phyloP scores from a whole-genome alignment of 2,888 invertebrate species.

The Linyphia triangularis region DNA sequence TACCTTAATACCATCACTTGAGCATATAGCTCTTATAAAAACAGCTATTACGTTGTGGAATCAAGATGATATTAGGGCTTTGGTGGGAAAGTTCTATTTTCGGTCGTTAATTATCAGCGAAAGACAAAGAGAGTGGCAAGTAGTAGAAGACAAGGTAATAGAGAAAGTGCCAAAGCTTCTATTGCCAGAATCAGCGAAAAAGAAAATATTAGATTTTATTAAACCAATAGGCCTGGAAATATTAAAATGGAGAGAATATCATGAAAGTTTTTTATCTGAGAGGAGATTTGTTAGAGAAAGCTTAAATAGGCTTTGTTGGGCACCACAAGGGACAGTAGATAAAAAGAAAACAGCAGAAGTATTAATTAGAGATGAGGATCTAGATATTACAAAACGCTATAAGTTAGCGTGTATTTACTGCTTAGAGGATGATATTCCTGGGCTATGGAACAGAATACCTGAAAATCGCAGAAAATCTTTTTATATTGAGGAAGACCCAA shows the following conservation, averaged over 20 bases:
- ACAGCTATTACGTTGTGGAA: constrained; percentile 53
- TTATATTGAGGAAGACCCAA: constrained; percentile 22
- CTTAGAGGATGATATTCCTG: constrained; percentile 20
- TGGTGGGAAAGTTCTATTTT: constrained; percentile 38
- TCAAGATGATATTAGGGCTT: constrained; percentile 55
- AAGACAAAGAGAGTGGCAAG: constrained; percentile 38
- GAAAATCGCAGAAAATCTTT: constrained; percentile 33
- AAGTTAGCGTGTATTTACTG: constrained; percentile 38
- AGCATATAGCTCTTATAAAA: constrained; percentile 42
- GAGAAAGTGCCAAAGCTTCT: constrained; percentile 43
- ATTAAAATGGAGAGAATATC: constrained; percentile 47
- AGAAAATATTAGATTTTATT: constrained; percentile 45
- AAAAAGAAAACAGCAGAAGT: constrained; percentile 58
- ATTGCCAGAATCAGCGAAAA: constrained; percentile 28
- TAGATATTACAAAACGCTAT: constrained; percentile 27
- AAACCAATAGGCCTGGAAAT: constrained; percentile 41
- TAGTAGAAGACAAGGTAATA: constrained; percentile 52
- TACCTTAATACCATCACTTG: constrained; percentile 42
- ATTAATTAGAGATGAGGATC: constrained; percentile 46
- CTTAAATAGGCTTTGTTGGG: constrained; percentile 43
- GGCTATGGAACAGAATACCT: constrained; percentile 46
- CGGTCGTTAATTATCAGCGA: not conserved
- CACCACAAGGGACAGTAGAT: constrained; percentile 58
- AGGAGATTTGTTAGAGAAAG: not conserved
- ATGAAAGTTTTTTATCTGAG: no score